Evolutionary conservation across 2,888 invertebrate species (phyloP).

Genomic region (Seira ritae): DNA sequence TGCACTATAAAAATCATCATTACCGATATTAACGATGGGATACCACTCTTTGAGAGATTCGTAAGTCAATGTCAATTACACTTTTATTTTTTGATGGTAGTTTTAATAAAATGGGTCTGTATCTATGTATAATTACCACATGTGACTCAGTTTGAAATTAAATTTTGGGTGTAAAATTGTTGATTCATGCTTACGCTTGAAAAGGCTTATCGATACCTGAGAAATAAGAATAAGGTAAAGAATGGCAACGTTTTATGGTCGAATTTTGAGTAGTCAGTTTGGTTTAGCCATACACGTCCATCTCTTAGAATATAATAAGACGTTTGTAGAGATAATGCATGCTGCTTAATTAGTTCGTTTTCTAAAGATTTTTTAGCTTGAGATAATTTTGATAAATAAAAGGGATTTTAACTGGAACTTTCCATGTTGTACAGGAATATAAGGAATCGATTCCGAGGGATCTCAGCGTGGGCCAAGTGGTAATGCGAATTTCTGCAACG

Average conservation of each 20-base stretch:
- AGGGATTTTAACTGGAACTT: no score
- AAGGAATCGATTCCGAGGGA: constrained; percentile 90
- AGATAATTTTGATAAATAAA: no score
- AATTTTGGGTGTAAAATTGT: constrained; percentile 1
- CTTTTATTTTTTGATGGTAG: neutral
- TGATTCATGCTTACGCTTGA: constrained; percentile 51
- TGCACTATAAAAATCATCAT: constrained; percentile 92
- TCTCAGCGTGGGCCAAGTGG: constrained; percentile 82
- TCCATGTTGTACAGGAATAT: constrained; percentile 78
- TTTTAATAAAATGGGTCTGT: neutral
- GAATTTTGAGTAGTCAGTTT: no score
- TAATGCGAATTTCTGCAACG: constrained; percentile 93
- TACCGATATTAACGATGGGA: constrained; percentile 88
- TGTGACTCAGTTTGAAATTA: neutral
- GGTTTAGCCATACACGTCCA: no score
- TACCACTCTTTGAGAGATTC: constrained; percentile 54
- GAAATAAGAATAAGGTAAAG: constrained; percentile 43
- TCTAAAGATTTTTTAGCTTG: no score
- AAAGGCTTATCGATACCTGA: constrained; percentile 62
- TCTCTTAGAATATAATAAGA: no score
- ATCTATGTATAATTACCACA: neutral
- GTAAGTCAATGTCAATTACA: constrained; percentile 29
- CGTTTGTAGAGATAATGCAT: no score
- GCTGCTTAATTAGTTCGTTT: no score
- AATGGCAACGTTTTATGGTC: neutral